Base-by-base conservation (phyloP, 2,888 invertebrate species). In the Lasioglossum calceatum region DNA sequence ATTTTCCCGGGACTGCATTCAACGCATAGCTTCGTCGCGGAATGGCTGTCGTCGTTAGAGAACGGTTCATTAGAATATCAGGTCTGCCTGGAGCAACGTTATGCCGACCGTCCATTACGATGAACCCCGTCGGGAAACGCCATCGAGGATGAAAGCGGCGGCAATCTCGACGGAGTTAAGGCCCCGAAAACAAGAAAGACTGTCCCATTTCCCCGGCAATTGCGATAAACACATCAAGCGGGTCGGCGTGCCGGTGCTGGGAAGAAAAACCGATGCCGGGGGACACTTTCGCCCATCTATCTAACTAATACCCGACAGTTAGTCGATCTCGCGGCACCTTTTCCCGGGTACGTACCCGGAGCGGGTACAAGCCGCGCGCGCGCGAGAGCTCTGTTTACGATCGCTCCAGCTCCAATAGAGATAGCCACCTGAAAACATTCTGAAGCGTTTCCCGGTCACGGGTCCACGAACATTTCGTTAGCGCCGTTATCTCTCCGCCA, bases 201-300 rank as follows among this genome's bases (percentile, higher is more conserved):
- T 1, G n/a, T 39, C 70, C 39, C 70, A 70, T 70, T 70, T 70
- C 39, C 10, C 12, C 4, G 4, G 70, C 39, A 70, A 70, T 42
- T 70, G 70, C 23, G 39, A 70, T 70, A 70, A 70, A 70, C 39
- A 70, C 70, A 36, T 70, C 70, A 42, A 39, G 23, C 36, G 8
- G 39, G 23, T 7, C 19, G 8, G 8, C 32, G 19, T 16, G 32
- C 27, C 67, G 70, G 23, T 23, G 70, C 36, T 1, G 10, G 39
- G 39, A 36, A 67, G 67, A 67, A 67, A 67, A 67, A 12, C 39
- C 70, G 23, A 23, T 12, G 16, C 32, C 67, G 7, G 67, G 36
- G 36, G 75, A 87, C 87, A 89, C 90, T 91, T 90, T 90, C 87
- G 87, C 86, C 82, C 83, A 90, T 90, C 90, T 89, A 91, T 90